phyloP scores from a whole-genome alignment of 2,888 invertebrate genomes.

The Parnassius mnemosyne region DNA sequence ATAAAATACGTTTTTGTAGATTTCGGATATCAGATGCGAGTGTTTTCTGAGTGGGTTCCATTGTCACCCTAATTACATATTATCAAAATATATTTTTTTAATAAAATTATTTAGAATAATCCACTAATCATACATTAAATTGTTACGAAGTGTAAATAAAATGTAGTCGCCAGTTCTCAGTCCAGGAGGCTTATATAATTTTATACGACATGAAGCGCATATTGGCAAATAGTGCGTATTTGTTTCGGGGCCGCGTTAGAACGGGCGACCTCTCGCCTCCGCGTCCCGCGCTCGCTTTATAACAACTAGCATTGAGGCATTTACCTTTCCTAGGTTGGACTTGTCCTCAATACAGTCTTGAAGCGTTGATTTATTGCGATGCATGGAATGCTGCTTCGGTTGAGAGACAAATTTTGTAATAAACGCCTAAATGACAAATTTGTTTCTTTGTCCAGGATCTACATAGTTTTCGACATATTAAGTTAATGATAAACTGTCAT shows the following conservation, averaged over 20 bases:
- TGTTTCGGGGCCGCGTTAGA: conserved; percentile 70
- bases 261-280: conserved; percentile 72
- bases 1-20: too few species aligned
- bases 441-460: conserved; percentile 10
- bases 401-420: conserved; percentile 69
- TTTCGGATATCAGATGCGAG: too few species aligned
- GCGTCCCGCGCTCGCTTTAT: conserved; percentile 48
- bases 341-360: conserved; percentile 73
- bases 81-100: too few species aligned
- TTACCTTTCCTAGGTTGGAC: conserved; percentile 77
- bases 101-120: too few species aligned
- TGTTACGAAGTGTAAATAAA: too few species aligned
- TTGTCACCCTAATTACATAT: too few species aligned
- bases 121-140: too few species aligned
- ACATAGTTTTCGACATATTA: background rate
- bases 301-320: conserved; percentile 70
- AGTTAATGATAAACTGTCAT: background rate
- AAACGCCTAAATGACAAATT: conserved; percentile 45
- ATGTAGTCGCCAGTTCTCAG: too few species aligned
- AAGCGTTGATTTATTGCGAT: conserved; percentile 73
- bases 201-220: conserved; percentile 33
- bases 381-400: conserved; percentile 62
- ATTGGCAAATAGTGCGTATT: conserved; percentile 71
- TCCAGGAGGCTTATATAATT: too few species aligned
- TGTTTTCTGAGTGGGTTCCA: too few species aligned